Evolutionary conservation across 1,140 invertebrate genomes (phyloP).

Genomic region (Drosophila murphyi): DNA sequence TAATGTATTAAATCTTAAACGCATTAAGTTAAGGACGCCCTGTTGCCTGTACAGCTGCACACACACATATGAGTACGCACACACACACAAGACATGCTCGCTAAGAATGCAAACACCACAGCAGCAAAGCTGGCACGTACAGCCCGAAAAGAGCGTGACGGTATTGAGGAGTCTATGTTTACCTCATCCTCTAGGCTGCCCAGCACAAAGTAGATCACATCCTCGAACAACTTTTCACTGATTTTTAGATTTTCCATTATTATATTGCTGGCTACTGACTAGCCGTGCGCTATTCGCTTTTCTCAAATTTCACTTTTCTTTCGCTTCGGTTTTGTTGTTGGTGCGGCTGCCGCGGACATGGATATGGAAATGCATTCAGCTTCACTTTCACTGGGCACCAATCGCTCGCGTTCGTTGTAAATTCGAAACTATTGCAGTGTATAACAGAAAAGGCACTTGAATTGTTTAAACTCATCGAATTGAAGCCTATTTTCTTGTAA

Average conservation of each 20-base stretch:
- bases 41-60: slow-evolving; percentile 31
- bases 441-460: slow-evolving; percentile 36
- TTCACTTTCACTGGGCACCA: slow-evolving; percentile 28
- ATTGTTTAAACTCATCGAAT: slow-evolving; percentile 41
- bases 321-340: slow-evolving; percentile 69
- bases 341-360: slow-evolving; percentile 56
- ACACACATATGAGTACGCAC: slow-evolving; percentile 13
- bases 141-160: slow-evolving; percentile 14
- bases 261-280: slow-evolving; percentile 31
- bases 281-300: slow-evolving; percentile 38
- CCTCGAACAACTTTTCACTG: slow-evolving; percentile 76
- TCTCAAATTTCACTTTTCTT: slow-evolving; percentile 68
- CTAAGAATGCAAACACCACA: slow-evolving; percentile 42
- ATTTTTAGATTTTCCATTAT: slow-evolving; percentile 76
- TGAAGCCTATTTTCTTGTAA: slow-evolving; percentile 6
- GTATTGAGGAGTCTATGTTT: slow-evolving; percentile 30
- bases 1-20: neutral
- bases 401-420: slow-evolving; percentile 4
- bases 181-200: slow-evolving; percentile 81
- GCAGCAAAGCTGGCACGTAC: slow-evolving; percentile 17
- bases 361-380: slow-evolving; percentile 45
- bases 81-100: slow-evolving; percentile 14
- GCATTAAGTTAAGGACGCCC: slow-evolving; percentile 3
- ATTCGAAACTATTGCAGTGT: slow-evolving; percentile 32
- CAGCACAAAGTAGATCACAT: slow-evolving; percentile 77